Evolutionary conservation across 2,113 vertebrate genomes (phyloP), one percentile per base, ranked within the genome.

Genomic region (Takifugu bimaculatus): DNA sequence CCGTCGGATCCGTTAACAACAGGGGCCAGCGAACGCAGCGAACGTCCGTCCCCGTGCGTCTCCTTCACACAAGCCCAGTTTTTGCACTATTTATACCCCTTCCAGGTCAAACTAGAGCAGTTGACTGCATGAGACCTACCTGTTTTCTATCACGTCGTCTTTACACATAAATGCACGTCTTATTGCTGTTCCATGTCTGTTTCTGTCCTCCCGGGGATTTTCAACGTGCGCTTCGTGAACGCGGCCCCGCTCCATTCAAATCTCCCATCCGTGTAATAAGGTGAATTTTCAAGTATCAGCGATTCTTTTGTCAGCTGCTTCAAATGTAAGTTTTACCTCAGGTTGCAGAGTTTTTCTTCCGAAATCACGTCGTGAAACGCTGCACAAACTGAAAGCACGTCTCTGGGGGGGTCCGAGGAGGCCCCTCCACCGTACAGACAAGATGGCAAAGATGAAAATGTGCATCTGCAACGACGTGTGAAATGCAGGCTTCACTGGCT

Each of bases 11-110:
- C 2, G 35, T 39, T 48, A 68, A 52, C 35, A 68, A 43, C 20
- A 28, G 13, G 27, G 35, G 56, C 50, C 47, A 35, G 52, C 57
- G 65, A 57, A 78, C 57, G 60, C 57, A 35, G 51, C 68, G 43
- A 57, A 39, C 66, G 68, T 35, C 50, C 49, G 58, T 59, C 61
- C 49, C 60, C 56, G 47, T 48, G 44, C 49, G 50, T 50, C 60
- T 70, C 44, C 26, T 58, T 56, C 59, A 51, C 52, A 62, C 57
- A 64, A 68, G 55, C 70, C 64, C 74, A 64, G 54, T 81, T 80
- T 82, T 86, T 83, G 83, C 84, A 79, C 81, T 88, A 84, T 85
- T 80, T 80, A 68, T 83, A 82, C 61, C 74, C 65, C 65, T 60
- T 72, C 74, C 72, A 78, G 52, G 73, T 84, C 72, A 68, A 65